A percentile compares a stretch with the other conserved stretches of the same genome.
Evolutionary conservation across 2,888 invertebrate species (phyloP).

Genomic region (Dolichopus griseipennis): DNA sequence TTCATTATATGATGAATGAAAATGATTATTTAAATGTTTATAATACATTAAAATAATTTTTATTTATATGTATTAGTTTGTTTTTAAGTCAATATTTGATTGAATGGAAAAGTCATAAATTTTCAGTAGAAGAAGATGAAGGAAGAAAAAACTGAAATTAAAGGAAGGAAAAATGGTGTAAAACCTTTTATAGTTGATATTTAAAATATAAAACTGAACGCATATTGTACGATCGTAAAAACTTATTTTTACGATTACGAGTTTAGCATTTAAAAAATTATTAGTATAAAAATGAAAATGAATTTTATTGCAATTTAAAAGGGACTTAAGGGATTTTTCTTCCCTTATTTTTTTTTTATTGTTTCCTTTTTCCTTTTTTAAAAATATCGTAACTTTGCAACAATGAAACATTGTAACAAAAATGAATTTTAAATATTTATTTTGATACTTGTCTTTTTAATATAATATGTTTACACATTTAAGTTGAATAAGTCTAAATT

Average conservation of each 20-base stretch:
- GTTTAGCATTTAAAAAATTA: background rate
- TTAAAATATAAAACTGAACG: background rate
- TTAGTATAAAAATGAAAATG: background rate
- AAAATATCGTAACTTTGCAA: no score
- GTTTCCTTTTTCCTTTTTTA: no score
- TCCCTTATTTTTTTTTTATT: background rate
- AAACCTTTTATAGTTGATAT: background rate
- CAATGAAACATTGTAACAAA: no score
- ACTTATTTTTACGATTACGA: background rate
- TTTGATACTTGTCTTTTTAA: no score
- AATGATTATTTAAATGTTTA: no score
- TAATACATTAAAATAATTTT: no score
- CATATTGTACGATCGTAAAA: background rate
- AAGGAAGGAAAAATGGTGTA: background rate
- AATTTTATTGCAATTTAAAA: conserved; percentile 3
- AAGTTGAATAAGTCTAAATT: no score
- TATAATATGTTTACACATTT: no score
- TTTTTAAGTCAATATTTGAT: background rate
- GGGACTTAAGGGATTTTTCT: background rate
- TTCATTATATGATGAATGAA: no score
- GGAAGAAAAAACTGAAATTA: background rate
- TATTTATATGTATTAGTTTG: no score
- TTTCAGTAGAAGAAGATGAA: no score
- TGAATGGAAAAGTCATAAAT: conserved; percentile 1
- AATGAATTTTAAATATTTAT: no score